Percentiles rank a stretch among this genome's conserved stretches.
Conservation (phyloP, 2,888 invertebrate genomes). For the Slavum lentiscoides region DNA sequence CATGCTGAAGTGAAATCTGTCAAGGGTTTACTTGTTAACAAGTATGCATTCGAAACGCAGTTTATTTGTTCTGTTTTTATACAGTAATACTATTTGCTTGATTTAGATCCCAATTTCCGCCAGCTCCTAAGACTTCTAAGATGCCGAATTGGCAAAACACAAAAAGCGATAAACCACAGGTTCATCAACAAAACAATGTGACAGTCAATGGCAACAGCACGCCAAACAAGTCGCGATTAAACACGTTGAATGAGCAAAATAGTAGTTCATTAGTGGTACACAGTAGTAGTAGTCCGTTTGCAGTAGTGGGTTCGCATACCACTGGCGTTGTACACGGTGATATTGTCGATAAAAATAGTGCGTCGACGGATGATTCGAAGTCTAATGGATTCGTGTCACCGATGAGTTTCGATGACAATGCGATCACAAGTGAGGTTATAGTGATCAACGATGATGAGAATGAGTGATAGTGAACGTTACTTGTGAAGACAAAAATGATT, state of each 20-base stretch:
- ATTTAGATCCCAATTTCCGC: constrained; percentile 45
- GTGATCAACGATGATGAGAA: too few species aligned
- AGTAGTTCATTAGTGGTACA: background rate
- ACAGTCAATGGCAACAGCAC: background rate
- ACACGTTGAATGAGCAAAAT: background rate
- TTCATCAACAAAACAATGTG: constrained; percentile 1
- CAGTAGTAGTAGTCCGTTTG: background rate
- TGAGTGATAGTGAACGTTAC: too few species aligned
- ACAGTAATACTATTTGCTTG: background rate
- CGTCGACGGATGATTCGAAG: background rate
- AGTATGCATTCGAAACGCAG: constrained; percentile 6
- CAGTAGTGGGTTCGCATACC: background rate
- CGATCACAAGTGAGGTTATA: too few species aligned
- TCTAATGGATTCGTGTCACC: background rate
- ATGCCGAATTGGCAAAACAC: constrained; percentile 30
- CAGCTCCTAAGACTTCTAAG: constrained; percentile 6
- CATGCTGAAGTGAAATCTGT: constrained; percentile 27
- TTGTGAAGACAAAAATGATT: too few species aligned
- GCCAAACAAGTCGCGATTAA: background rate
- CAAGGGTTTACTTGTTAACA: constrained; percentile 40
- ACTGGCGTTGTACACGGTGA: background rate
- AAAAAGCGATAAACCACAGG: background rate
- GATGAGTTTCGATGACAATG: background rate
- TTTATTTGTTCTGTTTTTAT: background rate
- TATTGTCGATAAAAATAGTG: background rate